Evolutionary conservation across 2,797 vertebrate genomes (phyloP), one percentile per base, ranked within the genome.

Genomic region (Gymnocypris eckloni): DNA sequence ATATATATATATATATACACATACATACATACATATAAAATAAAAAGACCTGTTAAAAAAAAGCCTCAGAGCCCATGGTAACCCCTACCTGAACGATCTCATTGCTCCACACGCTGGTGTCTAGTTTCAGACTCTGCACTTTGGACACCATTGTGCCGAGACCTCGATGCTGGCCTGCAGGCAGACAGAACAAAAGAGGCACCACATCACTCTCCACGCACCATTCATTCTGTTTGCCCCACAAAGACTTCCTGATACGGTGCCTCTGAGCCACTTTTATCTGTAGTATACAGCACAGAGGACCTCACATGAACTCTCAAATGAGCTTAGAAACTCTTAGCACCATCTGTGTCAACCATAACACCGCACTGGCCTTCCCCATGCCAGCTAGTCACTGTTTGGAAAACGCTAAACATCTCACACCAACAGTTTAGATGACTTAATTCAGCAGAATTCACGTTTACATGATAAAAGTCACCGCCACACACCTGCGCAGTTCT

Each of bases 101-200:
- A 8, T 99, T 99, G 94, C 96, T 99, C 98, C 98, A 99, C 56
- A 99, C 93, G 0, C 97, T 98, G 28, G 96, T 99, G 94, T 99
- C 98, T 78, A 99, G 94, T 93, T 99, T 99, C 92, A 99, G 94
- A 88, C 98, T 99, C 92, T 99, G 98, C 43, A 99, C 98, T 90
- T 99, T 99, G 6, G 98, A 99, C 78, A 99, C 93, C 90, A 96
- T 98, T 0, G 98, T 97, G 50, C 98, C 97, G 92, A 99, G 93
- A 86, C 97, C 95, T 92, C 98, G 93, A 93, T 99, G 98, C 90
- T 98, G 97, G 77, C 98, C 98, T 99, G 91, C 20, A 67, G 77
- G 90, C 91, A 90, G 48, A 79, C 66, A 87, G 82, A 90, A 90
- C 82, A 90, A 89, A 91, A 89, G 86, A 85, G 56, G 72, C 89